Evolutionary conservation across 2,113 vertebrate species (phyloP).

Genomic region (Stigmatopora nigra): DNA sequence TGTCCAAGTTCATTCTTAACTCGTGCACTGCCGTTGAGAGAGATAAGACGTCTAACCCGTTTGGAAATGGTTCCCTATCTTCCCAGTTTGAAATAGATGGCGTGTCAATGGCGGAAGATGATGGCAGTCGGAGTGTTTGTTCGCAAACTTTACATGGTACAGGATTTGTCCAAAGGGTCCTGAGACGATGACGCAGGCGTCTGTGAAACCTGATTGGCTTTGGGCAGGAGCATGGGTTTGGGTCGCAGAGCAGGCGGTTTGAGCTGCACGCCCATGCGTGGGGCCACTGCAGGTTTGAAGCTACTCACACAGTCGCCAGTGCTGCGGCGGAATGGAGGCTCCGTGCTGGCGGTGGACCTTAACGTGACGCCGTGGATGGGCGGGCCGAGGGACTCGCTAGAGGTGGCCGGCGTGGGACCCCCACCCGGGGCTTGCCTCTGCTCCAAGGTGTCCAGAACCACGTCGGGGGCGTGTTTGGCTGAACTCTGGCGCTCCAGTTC

Average conservation of each 20-base stretch:
- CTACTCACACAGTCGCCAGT: conserved; percentile 91
- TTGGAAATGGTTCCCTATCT: too few species aligned
- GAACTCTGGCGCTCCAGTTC: conserved; percentile 96
- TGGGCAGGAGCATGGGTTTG: conserved; percentile 91
- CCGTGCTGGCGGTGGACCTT: conserved; percentile 65
- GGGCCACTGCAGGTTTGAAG: conserved; percentile 88
- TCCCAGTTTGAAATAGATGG: too few species aligned
- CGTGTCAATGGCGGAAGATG: neutral
- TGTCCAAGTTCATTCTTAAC: conserved; percentile 67
- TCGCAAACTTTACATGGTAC: conserved; percentile 82
- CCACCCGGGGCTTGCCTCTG: conserved; percentile 65
- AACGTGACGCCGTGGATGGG: conserved; percentile 77
- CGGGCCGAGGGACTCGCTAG: conserved; percentile 83
- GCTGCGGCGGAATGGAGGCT: conserved; percentile 85
- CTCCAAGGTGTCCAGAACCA: conserved; percentile 95
- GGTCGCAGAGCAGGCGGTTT: conserved; percentile 92
- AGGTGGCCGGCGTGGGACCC: conserved; percentile 72
- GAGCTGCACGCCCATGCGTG: conserved; percentile 94
- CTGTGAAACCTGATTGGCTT: conserved; percentile 77
- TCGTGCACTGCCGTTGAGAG: conserved; percentile 28
- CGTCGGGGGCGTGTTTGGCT: conserved; percentile 88
- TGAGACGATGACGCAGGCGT: conserved; percentile 75
- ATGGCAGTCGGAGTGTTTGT: neutral
- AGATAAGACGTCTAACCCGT: too few species aligned
- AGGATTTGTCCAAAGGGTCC: conserved; percentile 90